These are phyloP conservation scores for Nemotelus pantherinus DNA, from an alignment of 2,888 invertebrate genomes.

Conservation along the genomic window DNA sequence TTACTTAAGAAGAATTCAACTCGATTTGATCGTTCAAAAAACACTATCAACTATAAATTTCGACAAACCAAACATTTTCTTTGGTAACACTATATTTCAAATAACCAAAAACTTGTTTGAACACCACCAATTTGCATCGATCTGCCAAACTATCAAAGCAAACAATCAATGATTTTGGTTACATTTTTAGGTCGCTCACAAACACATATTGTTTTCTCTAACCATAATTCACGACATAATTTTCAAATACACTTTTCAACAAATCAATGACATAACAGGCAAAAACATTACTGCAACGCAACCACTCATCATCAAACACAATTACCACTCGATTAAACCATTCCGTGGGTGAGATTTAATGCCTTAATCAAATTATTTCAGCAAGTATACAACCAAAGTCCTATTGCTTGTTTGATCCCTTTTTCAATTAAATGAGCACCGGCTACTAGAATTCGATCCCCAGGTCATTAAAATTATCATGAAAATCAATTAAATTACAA, in stretches of 20 bases:
- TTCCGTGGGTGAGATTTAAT: not conserved
- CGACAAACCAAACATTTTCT: no score
- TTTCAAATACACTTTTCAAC: not conserved
- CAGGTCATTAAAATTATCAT: constrained; percentile 15
- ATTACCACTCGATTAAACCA: not conserved
- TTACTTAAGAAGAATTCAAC: no score
- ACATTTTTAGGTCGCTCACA: no score
- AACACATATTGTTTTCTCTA: no score
- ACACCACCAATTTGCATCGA: no score
- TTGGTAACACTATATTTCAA: no score
- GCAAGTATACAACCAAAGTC: not conserved
- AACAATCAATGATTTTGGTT: no score
- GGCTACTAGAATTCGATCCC: not conserved
- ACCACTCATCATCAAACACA: not conserved
- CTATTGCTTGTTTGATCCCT: not conserved
- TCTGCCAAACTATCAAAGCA: no score
- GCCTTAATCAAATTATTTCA: not conserved
- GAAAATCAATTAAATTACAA: constrained; percentile 19
- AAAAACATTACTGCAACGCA: not conserved
- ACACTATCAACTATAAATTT: no score
- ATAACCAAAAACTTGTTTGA: no score
- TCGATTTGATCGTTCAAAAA: no score
- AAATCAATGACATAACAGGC: not conserved
- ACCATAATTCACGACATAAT: no score
- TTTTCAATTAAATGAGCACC: constrained; percentile 12